Evolutionary conservation across 2,797 vertebrate species (phyloP).

Genomic region (Enteromius viviparus): DNA sequence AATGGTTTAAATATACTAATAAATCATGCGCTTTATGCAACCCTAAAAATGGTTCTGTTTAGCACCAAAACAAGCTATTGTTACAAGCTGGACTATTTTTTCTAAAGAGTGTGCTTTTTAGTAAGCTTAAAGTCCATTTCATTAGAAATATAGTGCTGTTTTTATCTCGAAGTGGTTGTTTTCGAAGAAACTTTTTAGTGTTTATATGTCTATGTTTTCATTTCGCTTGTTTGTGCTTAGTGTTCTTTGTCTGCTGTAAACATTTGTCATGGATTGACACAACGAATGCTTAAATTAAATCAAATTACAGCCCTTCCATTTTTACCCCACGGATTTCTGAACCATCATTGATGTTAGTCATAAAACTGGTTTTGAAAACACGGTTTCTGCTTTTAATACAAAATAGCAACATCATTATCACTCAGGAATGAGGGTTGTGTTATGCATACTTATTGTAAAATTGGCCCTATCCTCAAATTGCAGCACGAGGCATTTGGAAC

Average conservation of each 20-base stretch:
- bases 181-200: background rate
- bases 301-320: slow-evolving; percentile 9
- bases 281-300: background rate
- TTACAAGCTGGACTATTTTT: background rate
- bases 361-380: background rate
- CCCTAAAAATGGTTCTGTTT: background rate
- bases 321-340: background rate
- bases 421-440: background rate
- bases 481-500: slow-evolving; percentile 32
- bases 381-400: slow-evolving; percentile 7
- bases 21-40: background rate
- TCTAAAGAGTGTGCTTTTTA: background rate
- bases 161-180: slow-evolving; percentile 7
- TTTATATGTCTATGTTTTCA: background rate
- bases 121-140: background rate
- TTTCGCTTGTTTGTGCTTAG: slow-evolving; percentile 22
- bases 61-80: background rate
- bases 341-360: background rate
- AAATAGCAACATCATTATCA: background rate
- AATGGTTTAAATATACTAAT: background rate
- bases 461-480: slow-evolving; percentile 20
- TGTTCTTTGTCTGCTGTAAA: background rate
- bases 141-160: slow-evolving; percentile 21
- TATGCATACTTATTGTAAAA: slow-evolving; percentile 14
- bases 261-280: background rate